Evolutionary conservation across 2,888 invertebrate species (phyloP), one percentile per base, ranked within the genome.

Genomic region (Vesta saturnalis): DNA sequence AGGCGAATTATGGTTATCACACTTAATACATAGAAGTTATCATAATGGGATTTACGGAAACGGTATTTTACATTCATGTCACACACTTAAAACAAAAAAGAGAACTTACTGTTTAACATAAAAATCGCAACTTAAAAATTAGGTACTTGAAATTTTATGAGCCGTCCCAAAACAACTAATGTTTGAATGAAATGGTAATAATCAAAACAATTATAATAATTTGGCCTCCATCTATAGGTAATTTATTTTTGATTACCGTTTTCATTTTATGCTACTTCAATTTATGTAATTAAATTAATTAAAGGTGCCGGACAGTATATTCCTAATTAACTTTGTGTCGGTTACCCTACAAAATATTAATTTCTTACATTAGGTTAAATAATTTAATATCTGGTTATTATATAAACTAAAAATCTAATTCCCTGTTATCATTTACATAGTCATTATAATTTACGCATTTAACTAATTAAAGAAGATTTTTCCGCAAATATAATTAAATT

Each of bases 401-500:
- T 39, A n/a, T 39, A 39, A 23, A 23, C 23, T n/a, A n/a, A 23
- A 3, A 8, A 23, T 8, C 23, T 5, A 3, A 23, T 23, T 23
- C 4, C 54, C 14, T 21, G 15, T 49, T 1, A 49, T 5, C n/a
- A n/a, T n/a, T n/a, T n/a, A n/a, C n/a, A n/a, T n/a, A n/a, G n/a
- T n/a, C 16, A 54, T n/a, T 2, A 4, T 21, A 54, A 54, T 39
- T 39, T 4, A 39, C 39, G n/a, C 39, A 39, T 39, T 39, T 39
- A 1, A 6, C 39, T 39, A 8, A 39, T 39, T n/a, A 39, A 39
- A 39, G 39, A 39, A 39, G n/a, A 39, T 30, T 23, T 52, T 54
- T 22, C 14, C 16, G 1, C 35, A 12, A 18, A 35, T n/a, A 52
- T 60, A 54, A 60, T 54, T 16, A 60, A 52, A 60, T 39, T 47